Evolutionary conservation across 2,888 invertebrate species (phyloP), one percentile per base, ranked within the genome.

Genomic region (Iphiclides podalirius): DNA sequence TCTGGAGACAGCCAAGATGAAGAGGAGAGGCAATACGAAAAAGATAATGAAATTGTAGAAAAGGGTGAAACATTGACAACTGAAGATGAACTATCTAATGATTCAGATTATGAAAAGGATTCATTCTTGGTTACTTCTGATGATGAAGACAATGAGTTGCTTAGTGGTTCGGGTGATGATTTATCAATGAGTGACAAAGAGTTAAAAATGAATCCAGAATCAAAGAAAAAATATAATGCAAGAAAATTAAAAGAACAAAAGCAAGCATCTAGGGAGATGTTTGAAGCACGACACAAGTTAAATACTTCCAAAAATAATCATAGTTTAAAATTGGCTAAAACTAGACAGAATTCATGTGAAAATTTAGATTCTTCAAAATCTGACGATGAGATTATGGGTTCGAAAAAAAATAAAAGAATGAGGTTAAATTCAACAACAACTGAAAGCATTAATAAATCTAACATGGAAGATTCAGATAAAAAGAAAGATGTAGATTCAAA

Each of bases 101-200:
- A 89, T 42, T 70, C 80, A 0, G 82, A 88, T 53, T 89, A 89
- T 53, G 87, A 89, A 60, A 87, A 80, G 61, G 90, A 82, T 58
- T 91, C 91, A 0, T 92, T 92, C 63, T 62, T 92, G 47, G 90
- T 89, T 1, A 86, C 80, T 55, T 88, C 90, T 1, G 81, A 84
- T 63, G 80, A 77, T 54, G 87, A 87, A 66, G 89, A 89, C 52
- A 52, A 78, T 55, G 69, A 80, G 11, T 64, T 87, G 47, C 60
- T 89, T 8, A 83, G 81, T 64, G 87, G 86, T 0, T 74, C 81
- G n/a, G 81, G 76, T 31, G 79, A 88, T 63, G 87, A 88, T 56
- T 67, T 89, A 14, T 75, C 78, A n/a, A 67, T 79, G 66, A 80
- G 75, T 56, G 83, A 79, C 52, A 80, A 86, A 57, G 88, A 88